Percentiles rank a stretch among this genome's conserved stretches.
These are phyloP conservation scores for Calonectris borealis DNA, from an alignment of 2,113 vertebrate species.

Conservation along the genomic window DNA sequence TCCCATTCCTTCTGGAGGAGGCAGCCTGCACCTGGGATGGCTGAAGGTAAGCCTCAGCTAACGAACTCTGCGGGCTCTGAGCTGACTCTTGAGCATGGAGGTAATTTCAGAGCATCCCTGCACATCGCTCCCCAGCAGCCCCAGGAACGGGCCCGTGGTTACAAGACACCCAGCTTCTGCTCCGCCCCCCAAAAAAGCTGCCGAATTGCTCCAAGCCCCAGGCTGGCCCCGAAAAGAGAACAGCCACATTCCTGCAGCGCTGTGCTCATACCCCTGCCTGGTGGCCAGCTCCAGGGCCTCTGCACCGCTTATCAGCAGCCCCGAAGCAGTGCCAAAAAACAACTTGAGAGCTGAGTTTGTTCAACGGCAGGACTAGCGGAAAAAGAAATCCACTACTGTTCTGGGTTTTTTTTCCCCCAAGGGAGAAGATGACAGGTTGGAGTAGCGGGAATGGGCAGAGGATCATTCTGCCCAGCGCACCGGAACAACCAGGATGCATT, in stretches of 20 bases:
- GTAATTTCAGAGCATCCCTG: background rate
- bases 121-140: accelerated
- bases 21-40: background rate
- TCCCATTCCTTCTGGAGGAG: background rate
- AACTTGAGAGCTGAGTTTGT: background rate
- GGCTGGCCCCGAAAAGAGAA: background rate
- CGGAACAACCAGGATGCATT: background rate
- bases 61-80: accelerated
- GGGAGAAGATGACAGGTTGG: background rate
- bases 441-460: background rate
- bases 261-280: background rate
- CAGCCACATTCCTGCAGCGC: background rate
- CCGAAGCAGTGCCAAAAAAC: background rate
- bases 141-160: accelerated
- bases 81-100: background rate
- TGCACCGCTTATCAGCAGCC: accelerated
- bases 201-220: background rate
- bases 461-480: background rate
- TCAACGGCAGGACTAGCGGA: background rate
- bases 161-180: background rate
- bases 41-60: background rate
- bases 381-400: background rate
- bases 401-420: background rate
- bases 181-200: background rate
- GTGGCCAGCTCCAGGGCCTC: background rate